phyloP scores from a whole-genome alignment of 2,888 invertebrate species.

The Scaptomyza flava region DNA sequence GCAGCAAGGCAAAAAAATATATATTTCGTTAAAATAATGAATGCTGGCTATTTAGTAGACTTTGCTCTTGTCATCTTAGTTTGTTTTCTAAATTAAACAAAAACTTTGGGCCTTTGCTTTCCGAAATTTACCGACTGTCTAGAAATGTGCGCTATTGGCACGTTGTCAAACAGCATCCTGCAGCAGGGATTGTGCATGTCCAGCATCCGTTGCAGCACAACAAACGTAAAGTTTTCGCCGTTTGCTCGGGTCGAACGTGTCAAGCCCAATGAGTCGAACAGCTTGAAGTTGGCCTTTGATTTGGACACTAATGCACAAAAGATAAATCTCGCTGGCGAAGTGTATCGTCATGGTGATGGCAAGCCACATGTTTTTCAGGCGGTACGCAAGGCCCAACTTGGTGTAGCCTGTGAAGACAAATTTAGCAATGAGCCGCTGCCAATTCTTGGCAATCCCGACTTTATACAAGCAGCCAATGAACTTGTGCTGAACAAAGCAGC shows the following conservation, averaged over 20 bases:
- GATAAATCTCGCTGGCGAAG: conserved; percentile 38
- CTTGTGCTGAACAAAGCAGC: conserved; percentile 36
- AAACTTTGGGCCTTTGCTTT: conserved; percentile 1
- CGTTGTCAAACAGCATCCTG: conserved; percentile 17
- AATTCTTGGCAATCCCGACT: conserved; percentile 45
- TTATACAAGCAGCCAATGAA: conserved; percentile 40
- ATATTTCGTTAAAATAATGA: background rate
- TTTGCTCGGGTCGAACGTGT: conserved; percentile 31
- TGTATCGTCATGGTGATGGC: conserved; percentile 21
- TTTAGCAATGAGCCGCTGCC: conserved; percentile 23
- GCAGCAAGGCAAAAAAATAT: background rate
- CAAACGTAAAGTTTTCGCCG: conserved; percentile 30
- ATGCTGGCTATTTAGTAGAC: conserved; percentile 21
- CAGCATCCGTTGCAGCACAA: conserved; percentile 17
- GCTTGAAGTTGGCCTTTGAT: conserved; percentile 25
- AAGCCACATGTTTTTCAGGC: conserved; percentile 28
- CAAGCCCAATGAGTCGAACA: conserved; percentile 14
- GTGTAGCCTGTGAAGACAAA: conserved; percentile 30
- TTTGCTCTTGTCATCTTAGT: background rate
- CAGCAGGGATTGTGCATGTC: conserved; percentile 13
- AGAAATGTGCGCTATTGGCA: conserved; percentile 30
- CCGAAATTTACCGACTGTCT: background rate
- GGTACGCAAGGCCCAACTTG: conserved; percentile 42
- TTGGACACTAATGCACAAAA: conserved; percentile 37
- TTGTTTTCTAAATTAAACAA: background rate